phyloP scores from a whole-genome alignment of 2,888 invertebrate genomes.

The Platynereis dumerilii region DNA sequence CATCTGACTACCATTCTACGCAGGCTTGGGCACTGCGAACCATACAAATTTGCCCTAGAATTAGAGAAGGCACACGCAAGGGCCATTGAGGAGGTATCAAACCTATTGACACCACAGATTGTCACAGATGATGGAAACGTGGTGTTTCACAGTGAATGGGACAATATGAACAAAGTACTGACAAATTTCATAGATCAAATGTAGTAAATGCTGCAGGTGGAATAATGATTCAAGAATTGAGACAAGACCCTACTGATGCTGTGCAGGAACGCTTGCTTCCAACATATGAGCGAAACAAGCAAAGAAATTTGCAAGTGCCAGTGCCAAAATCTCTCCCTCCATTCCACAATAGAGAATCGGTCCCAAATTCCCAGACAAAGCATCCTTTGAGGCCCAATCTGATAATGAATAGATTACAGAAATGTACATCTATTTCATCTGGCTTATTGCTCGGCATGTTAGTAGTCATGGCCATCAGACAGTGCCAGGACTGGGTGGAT shows the following conservation, averaged over 20 bases:
- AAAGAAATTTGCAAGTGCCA: background rate
- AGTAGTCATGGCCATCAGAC: slow-evolving; percentile 15
- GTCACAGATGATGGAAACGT: slow-evolving; percentile 4
- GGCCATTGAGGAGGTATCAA: slow-evolving; percentile 2
- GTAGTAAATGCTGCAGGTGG: slow-evolving; percentile 11
- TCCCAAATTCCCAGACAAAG: slow-evolving; percentile 3
- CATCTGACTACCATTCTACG: slow-evolving; percentile 10
- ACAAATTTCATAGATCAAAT: slow-evolving; percentile 9
- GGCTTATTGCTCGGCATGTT: background rate
- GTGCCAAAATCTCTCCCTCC: background rate
- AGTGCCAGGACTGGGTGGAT: slow-evolving; percentile 24
- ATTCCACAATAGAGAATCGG: background rate
- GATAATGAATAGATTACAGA: background rate
- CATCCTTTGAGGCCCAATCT: background rate
- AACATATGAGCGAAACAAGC: background rate
- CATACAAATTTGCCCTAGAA: slow-evolving; percentile 5
- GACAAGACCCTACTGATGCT: slow-evolving; percentile 10
- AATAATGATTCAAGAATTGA: slow-evolving; percentile 23
- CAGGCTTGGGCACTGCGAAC: slow-evolving; percentile 5
- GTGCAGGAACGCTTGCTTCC: slow-evolving; percentile 9
- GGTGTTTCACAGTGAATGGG: slow-evolving; percentile 9
- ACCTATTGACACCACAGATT: background rate
- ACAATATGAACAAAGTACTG: slow-evolving; percentile 11
- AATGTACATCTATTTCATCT: slow-evolving; percentile 1
- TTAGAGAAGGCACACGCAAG: slow-evolving; percentile 1